Evolutionary conservation across 2,888 invertebrate genomes (phyloP).

Genomic region (Brachypterus glaber): DNA sequence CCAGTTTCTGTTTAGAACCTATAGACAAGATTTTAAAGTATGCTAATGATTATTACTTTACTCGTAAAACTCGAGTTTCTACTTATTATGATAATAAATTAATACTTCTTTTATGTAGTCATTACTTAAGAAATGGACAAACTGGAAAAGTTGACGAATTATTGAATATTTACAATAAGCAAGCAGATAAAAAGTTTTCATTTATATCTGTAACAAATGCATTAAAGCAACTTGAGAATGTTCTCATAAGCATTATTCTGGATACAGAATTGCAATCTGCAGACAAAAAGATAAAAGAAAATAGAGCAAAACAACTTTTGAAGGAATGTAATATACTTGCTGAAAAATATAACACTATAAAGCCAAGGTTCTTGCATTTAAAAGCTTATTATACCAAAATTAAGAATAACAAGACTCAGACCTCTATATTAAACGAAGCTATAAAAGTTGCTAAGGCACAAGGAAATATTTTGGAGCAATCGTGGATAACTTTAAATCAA

Average conservation of each 20-base stretch:
- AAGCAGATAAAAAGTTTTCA: conserved; percentile 8
- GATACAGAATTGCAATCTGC: conserved; percentile 15
- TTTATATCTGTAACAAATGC: conserved; percentile 18
- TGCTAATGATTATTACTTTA: conserved; percentile 33
- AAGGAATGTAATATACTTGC: conserved; percentile 15
- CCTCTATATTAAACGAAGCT: conserved; percentile 19
- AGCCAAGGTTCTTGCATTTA: conserved; percentile 23
- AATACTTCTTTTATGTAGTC: conserved; percentile 18
- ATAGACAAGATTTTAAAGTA: conserved; percentile 41
- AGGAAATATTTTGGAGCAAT: conserved; percentile 23
- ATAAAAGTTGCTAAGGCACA: conserved; percentile 16
- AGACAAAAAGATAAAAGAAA: conserved; percentile 12
- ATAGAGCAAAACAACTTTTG: conserved; percentile 15
- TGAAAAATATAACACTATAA: conserved; percentile 23
- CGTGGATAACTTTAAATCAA: conserved; percentile 23
- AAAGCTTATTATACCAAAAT: conserved; percentile 20
- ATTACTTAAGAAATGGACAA: conserved; percentile 17
- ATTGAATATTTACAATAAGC: conserved; percentile 17
- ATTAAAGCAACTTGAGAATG: conserved; percentile 22
- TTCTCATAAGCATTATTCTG: conserved; percentile 18
- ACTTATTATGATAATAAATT: conserved; percentile 18
- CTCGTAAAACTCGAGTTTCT: conserved; percentile 7
- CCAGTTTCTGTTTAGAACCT: conserved; percentile 46
- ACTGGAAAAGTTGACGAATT: conserved; percentile 16
- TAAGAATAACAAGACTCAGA: conserved; percentile 15